Evolutionary conservation across 1,140 invertebrate genomes (phyloP).

Genomic region (Drosophila neocordata): DNA sequence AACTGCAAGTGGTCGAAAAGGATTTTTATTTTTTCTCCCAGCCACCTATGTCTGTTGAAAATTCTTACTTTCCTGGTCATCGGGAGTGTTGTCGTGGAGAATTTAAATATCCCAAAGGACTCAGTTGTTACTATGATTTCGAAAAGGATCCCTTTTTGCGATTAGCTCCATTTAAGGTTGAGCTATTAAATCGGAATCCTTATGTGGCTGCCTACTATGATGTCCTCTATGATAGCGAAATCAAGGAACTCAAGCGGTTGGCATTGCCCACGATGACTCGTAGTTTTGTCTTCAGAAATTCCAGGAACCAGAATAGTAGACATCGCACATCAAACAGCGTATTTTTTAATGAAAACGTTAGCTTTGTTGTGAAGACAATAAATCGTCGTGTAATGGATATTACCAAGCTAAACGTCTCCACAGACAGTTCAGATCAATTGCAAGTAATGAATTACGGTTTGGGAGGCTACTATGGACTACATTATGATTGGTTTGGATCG

Average conservation of each 20-base stretch:
- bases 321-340: conserved; percentile 1
- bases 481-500: conserved; percentile 9
- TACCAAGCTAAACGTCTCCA: background rate
- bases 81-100: conserved; percentile 4
- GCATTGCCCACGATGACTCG: background rate
- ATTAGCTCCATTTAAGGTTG: conserved; percentile 21
- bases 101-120: background rate
- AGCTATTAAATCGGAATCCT: background rate
- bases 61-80: background rate
- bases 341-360: background rate
- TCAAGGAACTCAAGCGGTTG: background rate
- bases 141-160: background rate
- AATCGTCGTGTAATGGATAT: conserved; percentile 16
- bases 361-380: background rate
- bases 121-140: conserved; percentile 16
- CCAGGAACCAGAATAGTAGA: background rate
- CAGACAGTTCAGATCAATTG: background rate
- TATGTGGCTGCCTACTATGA: conserved; percentile 15
- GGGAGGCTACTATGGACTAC: conserved; percentile 1
- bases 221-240: conserved; percentile 18
- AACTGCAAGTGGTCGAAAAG: background rate
- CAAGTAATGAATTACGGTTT: conserved; percentile 17
- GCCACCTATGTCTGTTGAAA: background rate
- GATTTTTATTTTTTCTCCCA: background rate
- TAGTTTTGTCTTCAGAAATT: background rate